phyloP scores from a whole-genome alignment of 2,888 invertebrate species.

The Desoria tigrina region DNA sequence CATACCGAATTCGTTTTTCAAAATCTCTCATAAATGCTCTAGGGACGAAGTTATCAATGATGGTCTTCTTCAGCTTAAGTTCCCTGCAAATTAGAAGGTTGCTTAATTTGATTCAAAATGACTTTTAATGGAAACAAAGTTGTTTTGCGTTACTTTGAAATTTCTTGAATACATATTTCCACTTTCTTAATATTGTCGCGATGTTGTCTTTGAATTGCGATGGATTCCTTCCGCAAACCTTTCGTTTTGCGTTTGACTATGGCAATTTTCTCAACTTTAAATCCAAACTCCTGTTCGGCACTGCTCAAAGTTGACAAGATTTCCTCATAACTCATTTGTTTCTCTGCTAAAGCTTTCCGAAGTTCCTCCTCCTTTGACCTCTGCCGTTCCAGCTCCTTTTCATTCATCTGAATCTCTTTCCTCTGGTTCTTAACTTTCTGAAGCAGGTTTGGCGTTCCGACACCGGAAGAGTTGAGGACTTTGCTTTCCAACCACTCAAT shows the following conservation, averaged over 20 bases:
- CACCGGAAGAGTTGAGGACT: constrained; percentile 77
- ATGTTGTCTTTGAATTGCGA: constrained; percentile 79
- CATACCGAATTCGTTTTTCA: constrained; percentile 37
- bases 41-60: constrained; percentile 88
- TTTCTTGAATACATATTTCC: neutral
- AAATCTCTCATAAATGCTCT: constrained; percentile 57
- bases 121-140: neutral
- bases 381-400: constrained; percentile 80
- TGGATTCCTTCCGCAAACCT: constrained; percentile 84
- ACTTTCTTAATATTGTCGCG: constrained; percentile 12
- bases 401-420: constrained; percentile 64
- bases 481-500: constrained; percentile 87
- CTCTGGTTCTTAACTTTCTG: constrained; percentile 81
- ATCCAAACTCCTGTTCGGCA: constrained; percentile 93
- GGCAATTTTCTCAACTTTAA: constrained; percentile 88
- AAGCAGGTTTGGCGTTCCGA: neutral
- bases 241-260: constrained; percentile 86
- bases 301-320: constrained; percentile 87
- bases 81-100: constrained; percentile 62
- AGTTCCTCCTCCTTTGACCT: constrained; percentile 79
- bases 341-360: constrained; percentile 86
- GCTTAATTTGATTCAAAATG: neutral
- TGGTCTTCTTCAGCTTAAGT: constrained; percentile 81
- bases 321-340: constrained; percentile 88
- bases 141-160: constrained; percentile 17